Base-by-base conservation (phyloP, 2,113 vertebrate genomes). In the Nyctereutes procyonoides region DNA sequence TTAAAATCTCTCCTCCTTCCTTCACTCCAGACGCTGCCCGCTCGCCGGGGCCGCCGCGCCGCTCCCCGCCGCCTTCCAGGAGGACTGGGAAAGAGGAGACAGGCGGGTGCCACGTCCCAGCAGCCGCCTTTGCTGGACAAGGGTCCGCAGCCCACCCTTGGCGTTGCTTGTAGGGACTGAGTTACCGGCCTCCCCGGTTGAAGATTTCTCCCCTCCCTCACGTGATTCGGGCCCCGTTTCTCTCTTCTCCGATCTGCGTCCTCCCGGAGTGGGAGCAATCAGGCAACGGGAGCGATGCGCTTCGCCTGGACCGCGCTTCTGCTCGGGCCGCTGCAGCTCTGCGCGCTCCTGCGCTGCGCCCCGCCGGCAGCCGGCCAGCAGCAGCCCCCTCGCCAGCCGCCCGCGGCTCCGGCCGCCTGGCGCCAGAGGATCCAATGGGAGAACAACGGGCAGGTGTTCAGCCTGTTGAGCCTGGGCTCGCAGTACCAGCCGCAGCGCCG, bases 371-470 rank as follows among this genome's bases (percentile, higher is more conserved):
- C 95, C 73, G 97, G 98, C 86, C 99, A 98, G 97, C 98, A 97
- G 56, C 98, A 98, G 82, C 98, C 95, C 6, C 98, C 96, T 60
- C 98, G 97, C 56, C 63, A 98, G 55, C 60, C 82, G 79, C 84
- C 98, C 11, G 76, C 98, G 60, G 98, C 98, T 17, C 98, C 98
- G 0, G 98, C 98, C 35, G 96, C 98, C 81, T 99, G 99, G 98
- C 98, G 98, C 90, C 99, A 98, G 35, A 98, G 98, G 82, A 99
- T 99, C 96, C 99, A 99, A 96, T 99, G 99, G 99, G 99, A 99
- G 98, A 99, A 99, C 96, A 99, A 99, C 97, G 99, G 99, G 92
- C 99, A 99, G 98, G 99, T 99, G 85, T 99, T 99, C 97, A 99
- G 99, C 97, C 98, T 99, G 85, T 98, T 99, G 84, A 99, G 99